Evolutionary conservation across 1,140 invertebrate genomes (phyloP).

Genomic region (Triops cancriformis): DNA sequence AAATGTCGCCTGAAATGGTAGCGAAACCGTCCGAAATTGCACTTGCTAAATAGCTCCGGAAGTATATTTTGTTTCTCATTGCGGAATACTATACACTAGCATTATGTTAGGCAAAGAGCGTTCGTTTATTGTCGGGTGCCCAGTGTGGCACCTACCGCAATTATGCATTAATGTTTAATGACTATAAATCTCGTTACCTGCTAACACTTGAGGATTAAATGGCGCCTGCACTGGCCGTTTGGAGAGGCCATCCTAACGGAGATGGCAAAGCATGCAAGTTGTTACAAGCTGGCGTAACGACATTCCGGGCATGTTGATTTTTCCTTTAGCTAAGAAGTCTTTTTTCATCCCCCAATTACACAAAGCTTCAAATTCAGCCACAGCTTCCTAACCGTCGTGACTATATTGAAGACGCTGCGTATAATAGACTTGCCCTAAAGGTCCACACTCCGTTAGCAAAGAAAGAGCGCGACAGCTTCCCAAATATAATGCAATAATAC

Average conservation of each 20-base stretch:
- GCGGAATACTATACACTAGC: neutral
- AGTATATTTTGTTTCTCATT: neutral
- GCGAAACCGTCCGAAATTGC: neutral
- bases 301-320: slow-evolving; percentile 4
- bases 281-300: neutral
- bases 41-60: neutral
- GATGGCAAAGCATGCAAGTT: neutral
- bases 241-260: slow-evolving; percentile 1
- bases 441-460: neutral
- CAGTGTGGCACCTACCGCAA: neutral
- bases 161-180: neutral
- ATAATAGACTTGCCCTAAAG: neutral
- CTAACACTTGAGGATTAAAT: neutral
- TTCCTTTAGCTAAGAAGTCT: neutral
- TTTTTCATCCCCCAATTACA: neutral
- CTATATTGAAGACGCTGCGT: neutral
- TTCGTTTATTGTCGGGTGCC: neutral
- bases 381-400: neutral
- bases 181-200: neutral
- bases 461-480: neutral
- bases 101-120: neutral
- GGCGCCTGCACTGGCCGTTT: neutral
- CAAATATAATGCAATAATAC: neutral
- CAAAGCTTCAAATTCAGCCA: neutral
- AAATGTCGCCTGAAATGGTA: neutral